Conservation (phyloP, 2,888 invertebrate genomes). For the Agrochola lychnidis region DNA sequence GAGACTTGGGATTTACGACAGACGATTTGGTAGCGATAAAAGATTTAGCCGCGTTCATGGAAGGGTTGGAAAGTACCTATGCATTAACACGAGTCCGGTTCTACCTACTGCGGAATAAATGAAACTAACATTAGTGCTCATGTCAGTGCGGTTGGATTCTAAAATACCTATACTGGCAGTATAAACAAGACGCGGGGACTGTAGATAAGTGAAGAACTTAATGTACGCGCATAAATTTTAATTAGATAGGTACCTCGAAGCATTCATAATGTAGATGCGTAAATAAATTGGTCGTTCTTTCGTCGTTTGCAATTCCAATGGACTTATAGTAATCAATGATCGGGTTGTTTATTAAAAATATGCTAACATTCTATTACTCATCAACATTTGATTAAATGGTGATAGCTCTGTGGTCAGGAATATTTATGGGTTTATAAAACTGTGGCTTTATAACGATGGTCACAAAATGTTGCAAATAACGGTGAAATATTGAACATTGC, state of each 20-base stretch:
- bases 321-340: constrained; percentile 65
- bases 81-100: constrained; percentile 73
- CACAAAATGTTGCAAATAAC: neutral
- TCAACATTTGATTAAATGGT: constrained; percentile 46
- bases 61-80: constrained; percentile 71
- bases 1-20: constrained; percentile 86
- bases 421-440: constrained; percentile 2
- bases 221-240: constrained; percentile 79
- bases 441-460: constrained; percentile 3
- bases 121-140: constrained; percentile 64
- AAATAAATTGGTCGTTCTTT: constrained; percentile 71
- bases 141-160: constrained; percentile 62
- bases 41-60: constrained; percentile 79
- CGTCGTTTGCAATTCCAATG: constrained; percentile 65
- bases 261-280: constrained; percentile 73
- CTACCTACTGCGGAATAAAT: constrained; percentile 64
- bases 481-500: neutral
- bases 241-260: constrained; percentile 75
- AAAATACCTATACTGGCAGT: constrained; percentile 63
- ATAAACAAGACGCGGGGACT: constrained; percentile 68
- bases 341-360: constrained; percentile 62
- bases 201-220: constrained; percentile 77
- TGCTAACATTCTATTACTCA: constrained; percentile 51
- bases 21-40: constrained; percentile 89
- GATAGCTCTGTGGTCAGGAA: constrained; percentile 15